These are phyloP conservation scores for Drosophila colorata DNA, from an alignment of 2,888 invertebrate genomes.

Conservation along the genomic window DNA sequence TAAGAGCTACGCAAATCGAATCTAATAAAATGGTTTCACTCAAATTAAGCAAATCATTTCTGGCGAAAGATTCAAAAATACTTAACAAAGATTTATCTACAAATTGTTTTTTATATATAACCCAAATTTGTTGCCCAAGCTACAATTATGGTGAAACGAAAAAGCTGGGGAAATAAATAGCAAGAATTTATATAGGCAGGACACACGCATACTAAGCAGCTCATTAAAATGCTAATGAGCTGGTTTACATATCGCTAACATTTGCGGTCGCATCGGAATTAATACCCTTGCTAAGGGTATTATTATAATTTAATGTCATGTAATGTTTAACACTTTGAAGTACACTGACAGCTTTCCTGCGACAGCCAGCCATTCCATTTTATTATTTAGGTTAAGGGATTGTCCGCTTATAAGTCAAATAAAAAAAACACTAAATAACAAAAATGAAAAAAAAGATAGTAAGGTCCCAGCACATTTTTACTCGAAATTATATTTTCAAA, in stretches of 20 bases:
- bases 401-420: too few relatives aligned
- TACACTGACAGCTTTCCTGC: background rate
- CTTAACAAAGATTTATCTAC: background rate
- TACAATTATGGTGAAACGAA: too few relatives aligned
- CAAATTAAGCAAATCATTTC: too few relatives aligned
- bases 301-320: background rate
- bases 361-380: background rate
- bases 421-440: too few relatives aligned
- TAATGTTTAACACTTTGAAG: background rate
- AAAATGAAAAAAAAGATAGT: too few relatives aligned
- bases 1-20: too few relatives aligned
- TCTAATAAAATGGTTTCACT: too few relatives aligned
- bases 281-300: background rate
- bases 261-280: constrained; percentile 64
- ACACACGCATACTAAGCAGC: constrained; percentile 57
- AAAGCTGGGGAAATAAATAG: background rate
- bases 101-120: background rate
- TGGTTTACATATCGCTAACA: constrained; percentile 58
- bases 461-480: too few relatives aligned
- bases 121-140: background rate
- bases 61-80: background rate
- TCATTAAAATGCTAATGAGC: constrained; percentile 76
- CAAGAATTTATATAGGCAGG: background rate
- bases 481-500: too few relatives aligned
- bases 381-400: background rate